Percentiles rank a stretch among this genome's conserved stretches.
Conservation (phyloP, 2,113 vertebrate genomes). For the Narcine bancroftii region DNA sequence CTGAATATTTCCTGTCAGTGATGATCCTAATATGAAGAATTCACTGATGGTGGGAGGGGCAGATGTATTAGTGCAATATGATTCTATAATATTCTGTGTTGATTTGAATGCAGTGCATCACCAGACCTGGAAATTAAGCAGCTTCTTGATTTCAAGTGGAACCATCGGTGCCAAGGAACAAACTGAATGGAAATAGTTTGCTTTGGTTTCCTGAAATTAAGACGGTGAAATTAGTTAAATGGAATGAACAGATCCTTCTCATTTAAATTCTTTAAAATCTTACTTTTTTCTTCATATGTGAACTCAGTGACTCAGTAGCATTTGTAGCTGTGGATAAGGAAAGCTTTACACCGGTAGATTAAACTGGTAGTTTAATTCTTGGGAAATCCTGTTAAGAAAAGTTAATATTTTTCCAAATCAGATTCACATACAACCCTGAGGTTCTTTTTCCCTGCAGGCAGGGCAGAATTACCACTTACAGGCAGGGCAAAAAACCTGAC, state of each 20-base stretch:
- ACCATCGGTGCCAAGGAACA: not conserved
- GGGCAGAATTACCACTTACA: too few relatives aligned
- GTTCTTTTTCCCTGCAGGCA: too few relatives aligned
- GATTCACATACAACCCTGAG: too few relatives aligned
- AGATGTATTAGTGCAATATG: not conserved
- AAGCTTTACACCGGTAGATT: not conserved
- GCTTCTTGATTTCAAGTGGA: conserved; percentile 3
- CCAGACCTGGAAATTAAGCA: not conserved
- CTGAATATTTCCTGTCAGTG: not conserved
- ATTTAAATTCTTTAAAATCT: not conserved
- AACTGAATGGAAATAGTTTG: not conserved
- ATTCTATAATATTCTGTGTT: not conserved
- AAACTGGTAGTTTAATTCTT: not conserved
- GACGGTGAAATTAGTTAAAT: not conserved
- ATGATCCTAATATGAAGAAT: not conserved
- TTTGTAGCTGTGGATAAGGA: not conserved
- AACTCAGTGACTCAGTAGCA: not conserved
- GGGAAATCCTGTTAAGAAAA: not conserved
- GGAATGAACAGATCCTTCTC: not conserved
- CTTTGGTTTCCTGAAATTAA: not conserved
- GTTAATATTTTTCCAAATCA: too few relatives aligned
- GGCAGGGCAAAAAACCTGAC: too few relatives aligned
- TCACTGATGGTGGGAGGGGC: not conserved
- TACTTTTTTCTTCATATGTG: not conserved
- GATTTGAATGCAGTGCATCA: not conserved